Evolutionary conservation across 2,888 invertebrate species (phyloP).

Genomic region (Nemoura dubitans): DNA sequence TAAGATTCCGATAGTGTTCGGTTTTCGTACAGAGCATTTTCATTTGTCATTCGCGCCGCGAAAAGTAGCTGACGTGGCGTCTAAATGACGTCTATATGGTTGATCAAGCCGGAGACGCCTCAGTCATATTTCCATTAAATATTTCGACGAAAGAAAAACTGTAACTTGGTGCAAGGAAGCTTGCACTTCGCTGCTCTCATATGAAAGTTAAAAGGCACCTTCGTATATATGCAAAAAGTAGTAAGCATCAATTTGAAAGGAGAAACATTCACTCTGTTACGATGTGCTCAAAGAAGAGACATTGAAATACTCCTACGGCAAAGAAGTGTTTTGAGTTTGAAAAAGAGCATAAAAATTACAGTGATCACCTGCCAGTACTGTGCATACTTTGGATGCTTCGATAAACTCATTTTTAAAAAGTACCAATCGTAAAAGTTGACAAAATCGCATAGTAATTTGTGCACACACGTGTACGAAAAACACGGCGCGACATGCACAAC

Average conservation of each 20-base stretch:
- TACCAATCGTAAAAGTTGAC: not conserved
- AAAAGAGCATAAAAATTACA: too few relatives aligned
- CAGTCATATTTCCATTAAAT: not conserved
- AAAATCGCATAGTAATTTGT: not conserved
- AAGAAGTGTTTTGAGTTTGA: too few relatives aligned
- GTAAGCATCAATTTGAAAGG: not conserved
- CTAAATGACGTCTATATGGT: too few relatives aligned
- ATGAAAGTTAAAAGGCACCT: not conserved
- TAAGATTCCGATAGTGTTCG: constrained; percentile 1
- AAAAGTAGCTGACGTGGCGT: not conserved
- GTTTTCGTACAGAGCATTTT: not conserved
- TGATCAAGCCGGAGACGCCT: not conserved
- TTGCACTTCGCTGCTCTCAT: too few relatives aligned
- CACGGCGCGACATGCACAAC: not conserved
- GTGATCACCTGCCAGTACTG: too few relatives aligned
- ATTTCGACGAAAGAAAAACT: not conserved
- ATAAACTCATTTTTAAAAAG: too few relatives aligned
- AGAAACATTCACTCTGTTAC: not conserved
- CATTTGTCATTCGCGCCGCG: not conserved
- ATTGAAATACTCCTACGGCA: not conserved
- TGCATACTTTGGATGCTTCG: too few relatives aligned
- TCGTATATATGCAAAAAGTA: not conserved
- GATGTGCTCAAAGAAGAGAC: not conserved
- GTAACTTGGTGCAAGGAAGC: not conserved
- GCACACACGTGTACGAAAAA: not conserved